Evolutionary conservation across 2,113 vertebrate species (phyloP).

Genomic region (Pseudorectes ferrugineus): DNA sequence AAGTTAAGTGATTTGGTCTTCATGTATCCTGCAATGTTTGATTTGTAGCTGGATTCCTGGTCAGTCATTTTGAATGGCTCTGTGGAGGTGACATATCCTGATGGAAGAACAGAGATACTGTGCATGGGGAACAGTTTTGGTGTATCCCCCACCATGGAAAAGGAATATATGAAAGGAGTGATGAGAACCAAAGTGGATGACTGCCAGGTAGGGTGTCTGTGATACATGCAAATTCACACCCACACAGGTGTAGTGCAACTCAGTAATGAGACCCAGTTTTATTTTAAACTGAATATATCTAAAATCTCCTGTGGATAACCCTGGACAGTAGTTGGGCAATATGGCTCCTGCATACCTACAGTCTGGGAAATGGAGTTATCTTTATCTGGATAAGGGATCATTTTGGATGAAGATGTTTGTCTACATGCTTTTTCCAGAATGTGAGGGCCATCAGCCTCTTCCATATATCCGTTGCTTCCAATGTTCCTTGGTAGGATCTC

Average conservation of each 20-base stretch:
- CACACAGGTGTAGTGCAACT: neutral
- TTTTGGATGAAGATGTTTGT: neutral
- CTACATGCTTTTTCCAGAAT: neutral
- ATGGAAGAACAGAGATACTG: conserved; percentile 90
- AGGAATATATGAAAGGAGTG: conserved; percentile 96
- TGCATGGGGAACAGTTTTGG: conserved; percentile 99
- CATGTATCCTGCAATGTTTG: neutral
- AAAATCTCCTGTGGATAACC: neutral
- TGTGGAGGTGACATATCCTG: conserved; percentile 93
- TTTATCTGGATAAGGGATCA: neutral
- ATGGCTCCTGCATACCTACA: neutral
- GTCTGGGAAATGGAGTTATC: neutral
- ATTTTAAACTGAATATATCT: neutral
- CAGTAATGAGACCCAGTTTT: neutral
- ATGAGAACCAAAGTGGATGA: conserved; percentile 99
- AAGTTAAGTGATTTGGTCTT: neutral
- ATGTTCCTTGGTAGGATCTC: neutral
- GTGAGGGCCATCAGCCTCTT: neutral
- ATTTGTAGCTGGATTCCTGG: conserved; percentile 93
- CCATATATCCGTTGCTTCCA: neutral
- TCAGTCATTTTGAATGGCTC: conserved; percentile 98
- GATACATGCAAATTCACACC: neutral
- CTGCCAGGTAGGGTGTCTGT: conserved; percentile 84
- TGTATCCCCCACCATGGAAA: conserved; percentile 96
- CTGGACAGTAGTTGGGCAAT: neutral